phyloP scores from a whole-genome alignment of 2,113 vertebrate genomes.

The Marmota monax region DNA sequence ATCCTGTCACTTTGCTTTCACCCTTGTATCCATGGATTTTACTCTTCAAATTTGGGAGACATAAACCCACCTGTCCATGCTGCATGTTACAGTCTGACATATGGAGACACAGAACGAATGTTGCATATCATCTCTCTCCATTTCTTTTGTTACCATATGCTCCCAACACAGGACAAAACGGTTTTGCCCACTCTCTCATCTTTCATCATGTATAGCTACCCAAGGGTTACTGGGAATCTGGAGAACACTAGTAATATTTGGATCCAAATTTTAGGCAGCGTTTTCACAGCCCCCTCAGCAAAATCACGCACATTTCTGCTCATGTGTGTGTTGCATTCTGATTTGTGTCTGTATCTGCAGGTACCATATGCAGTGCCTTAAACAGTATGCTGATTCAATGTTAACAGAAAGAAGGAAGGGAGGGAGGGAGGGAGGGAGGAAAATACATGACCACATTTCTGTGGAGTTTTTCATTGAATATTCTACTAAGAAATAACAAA shows the following conservation, averaged over 20 bases:
- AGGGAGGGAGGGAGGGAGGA: too few species aligned
- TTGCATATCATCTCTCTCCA: not conserved
- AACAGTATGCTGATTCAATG: not conserved
- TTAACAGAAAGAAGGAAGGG: too few species aligned
- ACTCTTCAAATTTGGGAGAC: too few species aligned
- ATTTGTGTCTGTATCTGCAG: not conserved
- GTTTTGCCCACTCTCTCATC: not conserved
- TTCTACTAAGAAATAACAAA: not conserved
- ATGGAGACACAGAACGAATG: accelerated
- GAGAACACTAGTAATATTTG: not conserved
- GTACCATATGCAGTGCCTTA: not conserved
- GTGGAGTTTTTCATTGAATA: not conserved
- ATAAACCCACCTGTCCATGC: too few species aligned
- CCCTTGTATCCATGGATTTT: too few species aligned
- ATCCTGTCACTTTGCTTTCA: too few species aligned
- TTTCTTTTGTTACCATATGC: not conserved
- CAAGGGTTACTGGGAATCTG: not conserved
- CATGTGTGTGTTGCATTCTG: not conserved
- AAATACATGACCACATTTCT: not conserved
- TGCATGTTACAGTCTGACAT: not conserved
- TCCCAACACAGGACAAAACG: not conserved
- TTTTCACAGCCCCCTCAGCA: not conserved
- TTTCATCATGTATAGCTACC: not conserved
- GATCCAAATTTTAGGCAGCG: not conserved
- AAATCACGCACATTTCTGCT: not conserved